Evolutionary conservation across 2,888 invertebrate genomes (phyloP), one percentile per base, ranked within the genome.

Genomic region (Auanema freiburgensis): DNA sequence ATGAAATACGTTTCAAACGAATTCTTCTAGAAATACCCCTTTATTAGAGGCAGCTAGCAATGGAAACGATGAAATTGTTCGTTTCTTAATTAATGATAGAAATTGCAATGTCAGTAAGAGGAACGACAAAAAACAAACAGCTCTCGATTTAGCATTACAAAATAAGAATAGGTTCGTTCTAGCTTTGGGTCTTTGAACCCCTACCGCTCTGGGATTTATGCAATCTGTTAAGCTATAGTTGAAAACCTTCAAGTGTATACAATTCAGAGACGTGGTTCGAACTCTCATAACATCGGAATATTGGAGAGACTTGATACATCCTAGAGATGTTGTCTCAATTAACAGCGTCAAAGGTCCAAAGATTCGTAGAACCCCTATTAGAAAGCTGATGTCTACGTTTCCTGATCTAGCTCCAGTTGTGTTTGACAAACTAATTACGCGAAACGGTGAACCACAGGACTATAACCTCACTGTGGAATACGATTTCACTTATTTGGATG

Each of bases 401-500:
- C 87, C 87, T 64, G 86, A 74, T 14, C 52, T 76, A 24, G 75
- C 72, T 5, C 53, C 54, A 3, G 14, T 86, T 85, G 73, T 77
- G 58, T 65, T 75, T 59, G 71, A 75, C 57, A 71, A 68, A 21
- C 72, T 71, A 64, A 54, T 71, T 2, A 65, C 50, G 71, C 72
- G n/a, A 14, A 50, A 63, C 14, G 57, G 53, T n/a, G 50, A 50
- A 14, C n/a, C 14, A 12, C 14, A 43, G 12, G 21, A 50, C 18
- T 16, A 56, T 5, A 21, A 21, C 24, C 23, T 25, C 69, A 71
- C 78, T 25, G 81, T 86, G 43, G 84, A 83, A 0, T 87, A 86
- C 72, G 84, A 86, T 72, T 87, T 86, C 70, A 86, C 87, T 71
- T 85, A 85, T 56, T 75, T 87, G 54, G 87, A 87, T 72, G 87